A percentile compares a stretch with the other conserved stretches of the same genome.
These are phyloP conservation scores for Hermaeophaga mercurialis DNA, from an alignment of 2,888 invertebrate species.

Conservation along the genomic window DNA sequence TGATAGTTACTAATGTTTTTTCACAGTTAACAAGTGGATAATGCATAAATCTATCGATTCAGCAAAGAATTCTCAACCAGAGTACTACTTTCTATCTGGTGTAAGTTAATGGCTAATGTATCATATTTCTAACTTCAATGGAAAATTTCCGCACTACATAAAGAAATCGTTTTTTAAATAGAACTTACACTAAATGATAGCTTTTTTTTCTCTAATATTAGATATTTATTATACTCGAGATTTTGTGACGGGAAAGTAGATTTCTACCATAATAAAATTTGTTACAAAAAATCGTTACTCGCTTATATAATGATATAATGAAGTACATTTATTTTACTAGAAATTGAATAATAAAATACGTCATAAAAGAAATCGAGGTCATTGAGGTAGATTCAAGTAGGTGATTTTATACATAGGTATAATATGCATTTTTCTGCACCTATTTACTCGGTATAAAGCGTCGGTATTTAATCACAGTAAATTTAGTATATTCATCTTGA, in stretches of 20 bases:
- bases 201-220: too few relatives aligned
- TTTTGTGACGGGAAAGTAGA: too few relatives aligned
- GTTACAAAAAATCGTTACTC: background rate
- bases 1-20: constrained; percentile 10
- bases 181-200: too few relatives aligned
- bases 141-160: too few relatives aligned
- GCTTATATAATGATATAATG: constrained; percentile 11
- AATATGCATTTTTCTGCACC: constrained; percentile 6
- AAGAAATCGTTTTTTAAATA: too few relatives aligned
- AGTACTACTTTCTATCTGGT: constrained; percentile 6
- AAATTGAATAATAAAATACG: constrained; percentile 15
- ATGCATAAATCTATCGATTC: background rate
- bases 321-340: constrained; percentile 3
- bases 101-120: too few relatives aligned
- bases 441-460: too few relatives aligned
- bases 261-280: too few relatives aligned
- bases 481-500: too few relatives aligned
- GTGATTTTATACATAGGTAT: constrained; percentile 2
- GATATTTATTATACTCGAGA: too few relatives aligned
- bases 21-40: constrained; percentile 15
- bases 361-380: constrained; percentile 12
- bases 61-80: constrained; percentile 1
- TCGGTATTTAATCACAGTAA: too few relatives aligned
- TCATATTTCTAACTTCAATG: too few relatives aligned
- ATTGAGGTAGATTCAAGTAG: constrained; percentile 6